These are phyloP conservation scores for Xiphorhynchus erythropygius DNA, from an alignment of 2,797 vertebrate species.

Conservation along the genomic window DNA sequence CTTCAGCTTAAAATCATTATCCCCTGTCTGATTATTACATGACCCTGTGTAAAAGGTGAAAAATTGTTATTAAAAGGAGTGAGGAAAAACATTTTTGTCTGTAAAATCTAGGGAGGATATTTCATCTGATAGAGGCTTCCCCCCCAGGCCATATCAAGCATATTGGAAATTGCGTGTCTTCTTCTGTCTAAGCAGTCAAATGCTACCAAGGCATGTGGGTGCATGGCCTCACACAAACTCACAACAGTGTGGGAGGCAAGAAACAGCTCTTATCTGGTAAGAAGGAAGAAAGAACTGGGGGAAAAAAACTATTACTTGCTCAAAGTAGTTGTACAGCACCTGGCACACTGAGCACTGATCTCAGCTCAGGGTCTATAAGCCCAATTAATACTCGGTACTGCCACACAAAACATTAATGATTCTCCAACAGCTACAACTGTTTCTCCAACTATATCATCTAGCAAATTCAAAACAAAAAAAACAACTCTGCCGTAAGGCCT, in stretches of 20 bases:
- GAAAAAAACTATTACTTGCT: neutral
- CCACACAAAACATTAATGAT: neutral
- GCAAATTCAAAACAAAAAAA: neutral
- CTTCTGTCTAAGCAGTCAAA: neutral
- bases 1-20: neutral
- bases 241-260: neutral
- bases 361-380: neutral
- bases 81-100: neutral
- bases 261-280: neutral
- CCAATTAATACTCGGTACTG: neutral
- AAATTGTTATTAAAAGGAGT: neutral
- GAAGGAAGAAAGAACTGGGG: neutral
- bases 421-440: neutral
- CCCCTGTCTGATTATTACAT: neutral
- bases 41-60: neutral
- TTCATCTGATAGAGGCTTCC: neutral
- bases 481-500: neutral
- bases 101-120: neutral
- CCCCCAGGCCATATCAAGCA: neutral
- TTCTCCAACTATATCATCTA: neutral
- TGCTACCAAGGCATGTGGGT: fast-evolving
- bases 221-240: neutral
- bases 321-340: neutral
- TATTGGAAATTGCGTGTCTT: neutral
- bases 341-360: neutral